Evolutionary conservation across 2,888 invertebrate genomes (phyloP), one percentile per base, ranked within the genome.

Genomic region (Galeruca laticollis): DNA sequence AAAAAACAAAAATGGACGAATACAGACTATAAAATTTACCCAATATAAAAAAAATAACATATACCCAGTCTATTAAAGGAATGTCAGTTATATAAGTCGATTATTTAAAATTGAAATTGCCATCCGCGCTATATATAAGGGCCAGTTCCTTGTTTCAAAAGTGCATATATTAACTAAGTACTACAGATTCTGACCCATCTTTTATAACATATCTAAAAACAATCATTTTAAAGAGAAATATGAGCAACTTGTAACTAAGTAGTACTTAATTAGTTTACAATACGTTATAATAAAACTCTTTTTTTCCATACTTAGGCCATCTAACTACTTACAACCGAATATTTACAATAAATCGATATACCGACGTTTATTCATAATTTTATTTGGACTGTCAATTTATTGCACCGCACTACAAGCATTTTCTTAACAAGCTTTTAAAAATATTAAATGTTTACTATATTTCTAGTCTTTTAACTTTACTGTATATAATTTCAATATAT

Each of bases 1-100:
- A 51, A 62, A 69, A 68, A 72, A 68, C 60, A 73, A 73, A 70
- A 70, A 61, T 73, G 73, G 73, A 73, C 71, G 69, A 66, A 73
- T 60, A 68, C 71, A 70, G 72, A 72, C 62, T 68, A 47, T 61
- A 61, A 66, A 56, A 40, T n/a, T 31, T 15, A 5, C 9, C 15
- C 26, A 18, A 40, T 15, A 20, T 33, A 51, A 57, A 66, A 57
- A 49, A 57, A 13, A 33, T 18, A 52, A n/a, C 33, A 49, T 47
- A 0, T 59, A 37, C 15, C 51, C 60, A 63, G 63, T 63, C 63
- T 63, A 54, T 63, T 10, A 60, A 63, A 54, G 63, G 63, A 63
- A 63, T 63, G 63, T 26, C 4, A 9, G 35, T 57, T 63, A 13
- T 60, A 10, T 33, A 37, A 52, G 20, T 43, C 62, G 11, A 51